Evolutionary conservation across 2,113 vertebrate genomes (phyloP).

Genomic region (Perognathus longimembris): DNA sequence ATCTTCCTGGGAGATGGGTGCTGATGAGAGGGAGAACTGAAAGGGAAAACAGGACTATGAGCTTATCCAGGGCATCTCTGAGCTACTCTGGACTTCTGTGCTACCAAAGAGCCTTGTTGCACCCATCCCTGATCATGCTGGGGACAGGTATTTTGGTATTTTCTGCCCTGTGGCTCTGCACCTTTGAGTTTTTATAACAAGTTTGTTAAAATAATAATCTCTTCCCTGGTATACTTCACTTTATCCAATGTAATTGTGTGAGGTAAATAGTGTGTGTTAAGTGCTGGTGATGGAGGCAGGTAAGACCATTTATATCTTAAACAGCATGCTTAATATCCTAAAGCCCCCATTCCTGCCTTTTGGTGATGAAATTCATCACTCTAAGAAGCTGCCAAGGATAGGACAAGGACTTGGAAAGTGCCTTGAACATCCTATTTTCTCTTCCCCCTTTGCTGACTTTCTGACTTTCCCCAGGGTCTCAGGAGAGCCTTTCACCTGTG

Average conservation of each 20-base stretch:
- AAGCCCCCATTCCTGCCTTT: not conserved
- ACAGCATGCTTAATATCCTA: not conserved
- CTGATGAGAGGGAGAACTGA: not conserved
- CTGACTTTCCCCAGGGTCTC: not conserved
- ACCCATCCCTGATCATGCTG: not conserved
- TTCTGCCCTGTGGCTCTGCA: not conserved
- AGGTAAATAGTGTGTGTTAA: not conserved
- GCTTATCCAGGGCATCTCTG: not conserved
- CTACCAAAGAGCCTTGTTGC: not conserved
- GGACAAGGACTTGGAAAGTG: conserved; percentile 35
- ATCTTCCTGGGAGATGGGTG: not conserved
- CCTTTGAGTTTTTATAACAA: conserved; percentile 21
- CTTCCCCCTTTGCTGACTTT: not conserved
- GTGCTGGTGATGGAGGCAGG: not conserved
- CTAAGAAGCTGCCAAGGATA: conserved; percentile 56
- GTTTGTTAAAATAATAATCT: conserved; percentile 2
- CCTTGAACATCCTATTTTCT: not conserved
- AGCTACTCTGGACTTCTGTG: not conserved
- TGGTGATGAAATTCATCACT: not conserved
- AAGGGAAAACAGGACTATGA: not conserved
- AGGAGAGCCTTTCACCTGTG: conserved; percentile 47
- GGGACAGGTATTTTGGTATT: not conserved
- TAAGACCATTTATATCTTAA: conserved; percentile 1
- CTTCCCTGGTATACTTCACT: not conserved
- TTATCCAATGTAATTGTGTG: not conserved